Base-by-base conservation (phyloP, 2,888 invertebrate species). In the Lobophora halterata region DNA sequence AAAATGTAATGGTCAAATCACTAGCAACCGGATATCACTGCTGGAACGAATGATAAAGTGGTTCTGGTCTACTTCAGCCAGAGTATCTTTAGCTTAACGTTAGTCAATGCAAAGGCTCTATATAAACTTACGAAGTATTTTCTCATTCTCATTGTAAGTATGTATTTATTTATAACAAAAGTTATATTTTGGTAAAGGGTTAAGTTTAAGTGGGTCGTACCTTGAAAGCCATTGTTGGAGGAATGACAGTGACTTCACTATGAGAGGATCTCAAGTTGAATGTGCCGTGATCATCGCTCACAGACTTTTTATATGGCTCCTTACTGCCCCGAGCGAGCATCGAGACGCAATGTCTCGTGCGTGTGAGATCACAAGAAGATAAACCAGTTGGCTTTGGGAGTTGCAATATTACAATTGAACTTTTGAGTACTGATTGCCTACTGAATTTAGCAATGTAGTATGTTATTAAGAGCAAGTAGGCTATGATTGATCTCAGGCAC, bases 161-260 rank as follows among this genome's bases (percentile, higher is more conserved):
- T n/a, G n/a, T n/a, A n/a, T n/a, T n/a, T n/a, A n/a, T n/a, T n/a
- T n/a, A n/a, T n/a, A n/a, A n/a, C n/a, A n/a, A n/a, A n/a, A 19
- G 5, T 7, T n/a, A 7, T 2, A 19, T 7, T 7, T 3, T 19
- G 19, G 19, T 19, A 3, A 19, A 7, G 7, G 4, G 1, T 3
- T 18, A 21, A 4, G 3, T 21, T 12, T 11, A 8, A 21, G 8
- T 16, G 5, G 4, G 14, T 39, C 61, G 48, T 65, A 85, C 85
- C 83, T 81, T 82, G 62, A 78, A 81, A 68, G 76, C 75, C 85
- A 86, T 86, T 71, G 65, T 67, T 47, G 52, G 33, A 49, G 44
- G 51, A 39, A 59, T 59, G 56, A 57, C 46, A 54, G 65, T 76
- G 74, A 77, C 77, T 76, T 71, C 61, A 67, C 75, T 57, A 52